A percentile compares a stretch with the other conserved stretches of the same genome.
phyloP scores from a whole-genome alignment of 2,797 vertebrate species.

The Gorsachius magnificus region DNA sequence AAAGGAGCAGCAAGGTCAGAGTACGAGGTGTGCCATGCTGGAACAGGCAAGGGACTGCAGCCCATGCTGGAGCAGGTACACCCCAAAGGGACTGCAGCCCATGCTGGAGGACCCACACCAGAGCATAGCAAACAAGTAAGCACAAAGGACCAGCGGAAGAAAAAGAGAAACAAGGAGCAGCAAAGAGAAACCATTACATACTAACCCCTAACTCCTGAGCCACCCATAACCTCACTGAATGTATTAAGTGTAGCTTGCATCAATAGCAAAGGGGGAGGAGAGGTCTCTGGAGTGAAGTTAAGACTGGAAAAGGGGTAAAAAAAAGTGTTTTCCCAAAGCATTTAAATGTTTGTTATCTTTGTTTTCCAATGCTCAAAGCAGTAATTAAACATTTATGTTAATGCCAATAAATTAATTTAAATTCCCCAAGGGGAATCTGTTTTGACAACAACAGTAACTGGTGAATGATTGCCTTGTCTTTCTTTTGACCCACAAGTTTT shows the following conservation, averaged over 20 bases:
- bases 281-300: not conserved
- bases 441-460: not conserved
- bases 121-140: not conserved
- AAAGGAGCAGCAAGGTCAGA: not conserved
- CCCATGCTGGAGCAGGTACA: too few species aligned
- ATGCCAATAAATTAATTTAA: not conserved
- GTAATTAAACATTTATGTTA: not conserved
- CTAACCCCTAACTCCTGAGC: not conserved
- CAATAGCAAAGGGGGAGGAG: not conserved
- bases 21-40: not conserved
- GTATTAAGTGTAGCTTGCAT: not conserved
- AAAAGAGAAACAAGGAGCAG: not conserved
- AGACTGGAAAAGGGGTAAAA: accelerated
- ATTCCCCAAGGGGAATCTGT: not conserved
- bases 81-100: not conserved
- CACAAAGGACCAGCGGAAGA: not conserved
- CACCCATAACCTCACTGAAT: not conserved
- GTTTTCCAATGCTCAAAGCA: not conserved
- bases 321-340: not conserved
- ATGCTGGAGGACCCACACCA: not conserved
- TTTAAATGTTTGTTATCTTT: not conserved
- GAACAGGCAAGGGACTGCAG: not conserved
- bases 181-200: not conserved
- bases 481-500: not conserved
- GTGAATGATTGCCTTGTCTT: not conserved